Percentiles rank a stretch among this genome's conserved stretches.
These are phyloP conservation scores for Tychaedon coryphoeus DNA, from an alignment of 2,113 vertebrate species.

Conservation along the genomic window DNA sequence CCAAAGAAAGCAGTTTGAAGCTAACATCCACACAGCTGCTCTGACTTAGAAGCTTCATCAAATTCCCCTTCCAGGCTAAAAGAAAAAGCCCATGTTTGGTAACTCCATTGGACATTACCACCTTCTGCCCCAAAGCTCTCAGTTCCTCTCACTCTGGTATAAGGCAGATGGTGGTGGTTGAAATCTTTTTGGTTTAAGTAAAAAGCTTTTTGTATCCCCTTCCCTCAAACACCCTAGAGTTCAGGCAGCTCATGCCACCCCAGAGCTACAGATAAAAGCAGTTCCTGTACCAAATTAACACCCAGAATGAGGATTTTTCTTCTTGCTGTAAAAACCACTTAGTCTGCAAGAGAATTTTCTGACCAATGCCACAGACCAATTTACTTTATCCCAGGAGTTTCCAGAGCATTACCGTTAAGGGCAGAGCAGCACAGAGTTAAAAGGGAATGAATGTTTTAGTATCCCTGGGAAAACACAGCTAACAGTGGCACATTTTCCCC, in stretches of 20 bases:
- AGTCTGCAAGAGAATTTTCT: neutral
- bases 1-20: slow-evolving; percentile 55
- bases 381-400: neutral
- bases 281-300: neutral
- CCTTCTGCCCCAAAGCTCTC: neutral
- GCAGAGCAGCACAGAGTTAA: neutral
- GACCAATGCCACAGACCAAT: neutral
- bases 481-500: neutral
- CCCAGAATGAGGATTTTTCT: neutral
- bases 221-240: neutral
- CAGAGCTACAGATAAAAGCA: neutral
- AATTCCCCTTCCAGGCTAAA: slow-evolving; percentile 23
- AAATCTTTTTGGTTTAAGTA: neutral
- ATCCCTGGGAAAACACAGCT: neutral
- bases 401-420: neutral
- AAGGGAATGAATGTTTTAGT: neutral
- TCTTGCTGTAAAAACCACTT: neutral
- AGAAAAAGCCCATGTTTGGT: slow-evolving; percentile 37
- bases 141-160: neutral
- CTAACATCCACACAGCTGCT: slow-evolving; percentile 57
- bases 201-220: neutral
- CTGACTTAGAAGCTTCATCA: slow-evolving; percentile 2
- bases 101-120: neutral
- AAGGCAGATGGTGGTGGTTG: neutral
- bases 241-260: neutral